Base-by-base conservation (phyloP, 2,113 vertebrate species). In the Callipepla californica region DNA sequence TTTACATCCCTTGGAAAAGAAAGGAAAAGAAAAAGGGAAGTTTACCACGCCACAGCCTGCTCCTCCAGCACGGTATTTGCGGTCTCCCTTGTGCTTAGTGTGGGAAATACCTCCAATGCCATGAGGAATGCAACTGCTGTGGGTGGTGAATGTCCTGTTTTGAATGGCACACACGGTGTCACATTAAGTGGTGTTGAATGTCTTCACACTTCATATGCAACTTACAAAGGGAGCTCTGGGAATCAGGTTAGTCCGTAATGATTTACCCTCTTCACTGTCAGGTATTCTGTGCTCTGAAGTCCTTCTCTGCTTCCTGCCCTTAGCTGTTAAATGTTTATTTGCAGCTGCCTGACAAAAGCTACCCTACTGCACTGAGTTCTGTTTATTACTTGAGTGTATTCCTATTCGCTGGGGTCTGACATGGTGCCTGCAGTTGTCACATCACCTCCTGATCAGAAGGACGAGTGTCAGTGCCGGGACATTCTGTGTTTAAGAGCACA, bases 101-200 rank as follows among this genome's bases (percentile, higher is more conserved):
- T 84, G 95, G 92, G 92, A 91, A 97, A 93, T 94, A 40, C 68
- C 85, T 89, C 70, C 78, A 44, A 23, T 79, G 40, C 88, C 91
- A 72, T 28, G 78, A 89, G 96, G 91, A 94, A 90, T 90, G 88
- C 42, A 26, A 32, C 50, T 59, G 95, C 95, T 7, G 89, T 61
- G 89, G 95, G 96, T 87, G 87, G 87, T 62, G n/a, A 76, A 45
- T 36, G 91, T 85, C 78, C 94, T 93, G 93, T 93, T 96, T 80
- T 9, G 63, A 92, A 58, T 92, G 94, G 95, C 92, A 89, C 95
- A 73, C 53, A 1, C 30, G 28, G 92, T 66, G 94, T 87, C 91
- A 59, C 87, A 55, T 85, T 89, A 89, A 38, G 80, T 5, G 89
- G 87, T 95, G 89, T 89, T 93, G 89, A 68, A 80, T 70, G 66